Percentiles rank a stretch among this genome's conserved stretches.
These are phyloP conservation scores for Chaetophractus vellerosus DNA, from an alignment of 2,797 vertebrate genomes.

Conservation along the genomic window DNA sequence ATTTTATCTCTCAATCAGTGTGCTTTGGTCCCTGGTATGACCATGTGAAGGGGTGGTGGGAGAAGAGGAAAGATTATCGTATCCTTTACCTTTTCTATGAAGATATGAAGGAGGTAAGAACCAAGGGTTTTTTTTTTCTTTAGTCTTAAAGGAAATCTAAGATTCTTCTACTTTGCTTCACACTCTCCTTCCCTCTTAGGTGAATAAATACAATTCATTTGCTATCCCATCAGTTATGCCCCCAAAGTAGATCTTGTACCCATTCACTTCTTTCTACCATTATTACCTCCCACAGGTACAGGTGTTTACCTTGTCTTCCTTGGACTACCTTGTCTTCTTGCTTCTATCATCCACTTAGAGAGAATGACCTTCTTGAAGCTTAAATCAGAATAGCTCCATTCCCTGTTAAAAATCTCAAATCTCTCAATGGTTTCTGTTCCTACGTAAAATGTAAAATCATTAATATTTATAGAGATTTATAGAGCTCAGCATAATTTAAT, in stretches of 20 bases:
- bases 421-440: not conserved
- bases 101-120: slow-evolving; percentile 92
- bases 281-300: not conserved
- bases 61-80: slow-evolving; percentile 90
- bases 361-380: not conserved
- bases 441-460: not conserved
- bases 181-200: not conserved
- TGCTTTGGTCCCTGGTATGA: slow-evolving; percentile 93
- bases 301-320: not conserved
- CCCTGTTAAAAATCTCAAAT: not conserved
- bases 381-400: not conserved
- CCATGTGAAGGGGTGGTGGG: slow-evolving; percentile 92
- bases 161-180: not conserved
- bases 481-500: not conserved
- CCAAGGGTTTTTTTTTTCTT: not conserved
- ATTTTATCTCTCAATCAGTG: slow-evolving; percentile 85
- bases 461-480: not conserved
- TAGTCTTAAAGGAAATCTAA: slow-evolving; percentile 8
- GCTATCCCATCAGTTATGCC: not conserved
- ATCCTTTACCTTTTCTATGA: slow-evolving; percentile 94
- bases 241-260: not conserved
- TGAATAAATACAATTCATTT: not conserved
- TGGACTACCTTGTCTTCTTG: not conserved
- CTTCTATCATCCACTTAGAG: not conserved
- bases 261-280: not conserved